These are phyloP conservation scores for Apis mellifera DNA, from an alignment of 1,140 invertebrate species.

Conservation along the genomic window DNA sequence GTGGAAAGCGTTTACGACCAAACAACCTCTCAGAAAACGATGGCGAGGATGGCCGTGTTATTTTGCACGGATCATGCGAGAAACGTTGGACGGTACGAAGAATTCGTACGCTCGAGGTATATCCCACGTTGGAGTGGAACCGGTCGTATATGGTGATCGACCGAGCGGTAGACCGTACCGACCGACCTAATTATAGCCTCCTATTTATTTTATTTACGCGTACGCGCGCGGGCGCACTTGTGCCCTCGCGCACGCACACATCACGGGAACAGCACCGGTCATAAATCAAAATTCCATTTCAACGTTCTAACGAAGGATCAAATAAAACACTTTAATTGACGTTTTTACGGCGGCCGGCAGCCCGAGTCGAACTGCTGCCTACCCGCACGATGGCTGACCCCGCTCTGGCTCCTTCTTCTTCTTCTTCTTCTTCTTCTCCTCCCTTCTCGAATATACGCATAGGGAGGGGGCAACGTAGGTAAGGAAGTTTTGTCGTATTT, in stretches of 20 bases:
- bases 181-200: constrained; percentile 79
- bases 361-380: constrained; percentile 77
- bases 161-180: constrained; percentile 50
- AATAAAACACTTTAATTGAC: constrained; percentile 83
- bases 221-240: constrained; percentile 62
- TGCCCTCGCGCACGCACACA: constrained; percentile 55
- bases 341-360: constrained; percentile 81
- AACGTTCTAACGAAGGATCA: constrained; percentile 83
- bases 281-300: constrained; percentile 83
- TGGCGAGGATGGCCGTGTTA: background rate
- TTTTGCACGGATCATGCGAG: background rate
- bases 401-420: constrained; percentile 48
- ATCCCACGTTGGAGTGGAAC: constrained; percentile 41
- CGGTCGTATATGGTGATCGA: constrained; percentile 61
- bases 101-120: constrained; percentile 51
- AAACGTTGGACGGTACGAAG: constrained; percentile 14
- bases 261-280: constrained; percentile 55
- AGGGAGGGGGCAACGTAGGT: constrained; percentile 17
- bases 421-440: constrained; percentile 7
- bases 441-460: constrained; percentile 46
- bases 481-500: constrained; percentile 25
- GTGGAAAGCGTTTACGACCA: too few relatives aligned
- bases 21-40: too few relatives aligned
- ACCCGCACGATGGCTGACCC: constrained; percentile 71
- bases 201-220: constrained; percentile 81